Evolutionary conservation across 1,140 invertebrate species (phyloP).

Genomic region (Cyphomyrmex costatus): DNA sequence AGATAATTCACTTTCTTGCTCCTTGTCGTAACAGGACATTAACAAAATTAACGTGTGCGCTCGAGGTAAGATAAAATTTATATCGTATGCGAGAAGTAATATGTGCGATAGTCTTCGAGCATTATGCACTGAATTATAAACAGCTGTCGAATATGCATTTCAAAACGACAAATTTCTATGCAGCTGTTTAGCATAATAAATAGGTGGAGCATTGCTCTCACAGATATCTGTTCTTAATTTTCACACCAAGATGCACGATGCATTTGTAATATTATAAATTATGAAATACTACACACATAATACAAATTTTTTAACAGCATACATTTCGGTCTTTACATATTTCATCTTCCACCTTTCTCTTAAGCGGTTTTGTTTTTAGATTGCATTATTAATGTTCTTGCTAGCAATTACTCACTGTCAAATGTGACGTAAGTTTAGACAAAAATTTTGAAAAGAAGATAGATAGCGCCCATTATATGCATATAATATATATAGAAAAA

Average conservation of each 20-base stretch:
- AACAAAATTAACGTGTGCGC: slow-evolving; percentile 70
- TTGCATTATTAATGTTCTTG: slow-evolving; percentile 56
- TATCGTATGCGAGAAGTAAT: slow-evolving; percentile 52
- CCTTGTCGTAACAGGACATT: slow-evolving; percentile 61
- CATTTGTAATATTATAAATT: slow-evolving; percentile 3
- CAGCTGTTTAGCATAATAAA: neutral
- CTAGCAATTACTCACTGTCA: slow-evolving; percentile 55
- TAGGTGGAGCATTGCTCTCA: neutral
- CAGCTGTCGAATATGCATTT: slow-evolving; percentile 1
- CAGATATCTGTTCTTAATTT: slow-evolving; percentile 11
- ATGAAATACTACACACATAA: slow-evolving; percentile 7
- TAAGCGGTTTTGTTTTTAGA: slow-evolving; percentile 50
- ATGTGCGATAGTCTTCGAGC: slow-evolving; percentile 45
- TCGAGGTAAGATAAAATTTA: slow-evolving; percentile 70
- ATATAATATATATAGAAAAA: slow-evolving; percentile 29
- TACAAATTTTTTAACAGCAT: neutral
- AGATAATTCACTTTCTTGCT: slow-evolving; percentile 63
- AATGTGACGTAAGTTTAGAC: slow-evolving; percentile 51
- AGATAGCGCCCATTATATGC: slow-evolving; percentile 46
- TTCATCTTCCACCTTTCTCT: slow-evolving; percentile 19
- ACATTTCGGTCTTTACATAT: slow-evolving; percentile 17
- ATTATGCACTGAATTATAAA: slow-evolving; percentile 34
- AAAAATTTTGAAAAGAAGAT: slow-evolving; percentile 61
- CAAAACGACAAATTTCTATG: slow-evolving; percentile 9
- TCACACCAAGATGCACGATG: neutral